Conservation (phyloP, 2,113 vertebrate genomes). For the Oncorhynchus tshawytscha region DNA sequence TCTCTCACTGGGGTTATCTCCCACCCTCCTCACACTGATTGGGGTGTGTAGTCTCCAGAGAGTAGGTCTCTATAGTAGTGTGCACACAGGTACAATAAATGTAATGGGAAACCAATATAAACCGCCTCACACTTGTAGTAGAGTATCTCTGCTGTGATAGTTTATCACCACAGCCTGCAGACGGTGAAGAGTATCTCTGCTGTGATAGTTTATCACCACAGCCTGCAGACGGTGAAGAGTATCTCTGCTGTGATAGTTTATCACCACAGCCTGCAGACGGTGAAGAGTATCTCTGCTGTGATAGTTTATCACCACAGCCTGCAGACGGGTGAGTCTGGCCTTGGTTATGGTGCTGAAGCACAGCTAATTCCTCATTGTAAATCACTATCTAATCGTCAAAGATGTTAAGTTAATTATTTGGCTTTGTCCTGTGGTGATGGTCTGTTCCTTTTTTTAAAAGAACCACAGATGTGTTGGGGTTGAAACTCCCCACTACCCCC, state of each 20-base stretch:
- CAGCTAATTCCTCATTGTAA: constrained; percentile 25
- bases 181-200: constrained; percentile 11
- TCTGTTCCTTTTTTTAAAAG: constrained; percentile 15
- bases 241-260: constrained; percentile 38
- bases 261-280: background rate
- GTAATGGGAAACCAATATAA: too few species aligned
- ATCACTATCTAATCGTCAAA: constrained; percentile 41
- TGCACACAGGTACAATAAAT: too few species aligned
- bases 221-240: background rate
- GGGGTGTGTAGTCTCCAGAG: too few species aligned
- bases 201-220: constrained; percentile 30
- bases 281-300: constrained; percentile 28
- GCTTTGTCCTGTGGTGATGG: constrained; percentile 16
- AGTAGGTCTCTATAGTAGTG: too few species aligned
- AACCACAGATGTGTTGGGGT: constrained; percentile 59
- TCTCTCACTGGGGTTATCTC: too few species aligned
- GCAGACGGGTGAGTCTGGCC: background rate
- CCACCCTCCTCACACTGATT: too few species aligned
- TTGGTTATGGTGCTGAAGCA: constrained; percentile 8
- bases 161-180: constrained; percentile 9
- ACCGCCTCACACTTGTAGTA: too few species aligned
- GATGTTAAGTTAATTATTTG: constrained; percentile 40
- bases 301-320: constrained; percentile 31
- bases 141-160: constrained; percentile 32
- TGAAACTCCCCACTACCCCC: constrained; percentile 18